Percentiles rank a stretch among this genome's conserved stretches.
These are phyloP conservation scores for Mormyrops attenuatus DNA, from an alignment of 2,797 vertebrate genomes.

Conservation along the genomic window DNA sequence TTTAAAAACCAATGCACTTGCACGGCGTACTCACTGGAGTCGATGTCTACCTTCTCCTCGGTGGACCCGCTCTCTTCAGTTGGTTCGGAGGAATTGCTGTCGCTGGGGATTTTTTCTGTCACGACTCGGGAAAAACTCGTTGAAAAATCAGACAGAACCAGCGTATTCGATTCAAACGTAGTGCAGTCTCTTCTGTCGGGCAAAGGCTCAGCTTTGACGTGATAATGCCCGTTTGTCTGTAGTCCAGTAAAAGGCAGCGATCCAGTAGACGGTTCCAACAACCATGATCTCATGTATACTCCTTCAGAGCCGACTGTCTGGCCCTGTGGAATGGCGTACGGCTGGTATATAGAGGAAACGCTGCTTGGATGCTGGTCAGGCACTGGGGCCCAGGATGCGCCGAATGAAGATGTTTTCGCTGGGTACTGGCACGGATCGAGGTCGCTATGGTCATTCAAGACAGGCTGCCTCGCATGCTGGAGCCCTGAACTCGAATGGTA, in stretches of 20 bases:
- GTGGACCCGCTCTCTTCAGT: constrained; percentile 68
- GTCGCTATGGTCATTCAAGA: constrained; percentile 83
- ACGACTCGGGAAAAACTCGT: constrained; percentile 76
- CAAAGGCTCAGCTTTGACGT: constrained; percentile 90
- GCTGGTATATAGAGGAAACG: constrained; percentile 68
- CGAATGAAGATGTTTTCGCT: constrained; percentile 84
- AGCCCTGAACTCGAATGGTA: constrained; percentile 72
- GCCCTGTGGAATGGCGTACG: constrained; percentile 82
- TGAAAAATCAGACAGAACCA: constrained; percentile 84
- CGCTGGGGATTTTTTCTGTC: constrained; percentile 72
- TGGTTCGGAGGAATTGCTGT: constrained; percentile 68
- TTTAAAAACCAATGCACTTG: neutral
- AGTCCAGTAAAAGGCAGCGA: constrained; percentile 89
- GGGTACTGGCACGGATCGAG: constrained; percentile 86
- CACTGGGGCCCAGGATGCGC: constrained; percentile 83
- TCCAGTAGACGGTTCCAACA: constrained; percentile 82
- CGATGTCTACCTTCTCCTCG: constrained; percentile 69
- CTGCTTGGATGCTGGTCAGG: constrained; percentile 69
- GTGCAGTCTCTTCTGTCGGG: constrained; percentile 82
- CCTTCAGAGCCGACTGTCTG: constrained; percentile 79
- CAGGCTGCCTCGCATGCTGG: constrained; percentile 71
- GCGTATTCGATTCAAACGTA: constrained; percentile 83
- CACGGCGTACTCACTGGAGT: constrained; percentile 77
- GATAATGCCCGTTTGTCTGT: constrained; percentile 83
- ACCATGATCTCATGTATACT: constrained; percentile 92